phyloP scores from a whole-genome alignment of 2,113 vertebrate genomes.

The Lanius ludovicianus region DNA sequence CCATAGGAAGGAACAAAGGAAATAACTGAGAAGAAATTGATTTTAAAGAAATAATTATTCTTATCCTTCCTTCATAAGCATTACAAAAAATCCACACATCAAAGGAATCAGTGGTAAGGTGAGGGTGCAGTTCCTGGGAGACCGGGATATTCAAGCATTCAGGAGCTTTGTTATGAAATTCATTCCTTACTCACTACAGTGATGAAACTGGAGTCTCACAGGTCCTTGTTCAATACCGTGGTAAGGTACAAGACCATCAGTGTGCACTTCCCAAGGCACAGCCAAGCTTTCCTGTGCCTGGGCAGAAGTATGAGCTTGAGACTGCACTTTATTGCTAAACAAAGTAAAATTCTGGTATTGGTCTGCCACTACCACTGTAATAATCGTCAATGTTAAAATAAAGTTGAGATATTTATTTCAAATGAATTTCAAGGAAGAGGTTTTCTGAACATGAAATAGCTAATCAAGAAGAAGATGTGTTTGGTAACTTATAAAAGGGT shows the following conservation, averaged over 20 bases:
- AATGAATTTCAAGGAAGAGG: background rate
- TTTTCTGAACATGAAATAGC: constrained; percentile 9
- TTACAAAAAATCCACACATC: accelerated
- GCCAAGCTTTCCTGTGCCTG: background rate
- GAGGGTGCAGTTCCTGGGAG: background rate
- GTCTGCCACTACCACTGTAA: background rate
- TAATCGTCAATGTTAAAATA: background rate
- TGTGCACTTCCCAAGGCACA: background rate
- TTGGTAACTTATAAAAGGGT: background rate
- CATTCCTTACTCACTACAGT: background rate
- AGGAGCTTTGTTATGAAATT: background rate
- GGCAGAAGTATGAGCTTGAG: background rate
- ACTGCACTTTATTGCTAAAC: background rate
- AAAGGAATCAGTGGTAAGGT: accelerated
- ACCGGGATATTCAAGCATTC: background rate
- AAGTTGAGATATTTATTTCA: background rate
- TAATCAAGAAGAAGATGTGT: constrained; percentile 13
- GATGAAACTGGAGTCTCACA: background rate
- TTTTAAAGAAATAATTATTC: background rate
- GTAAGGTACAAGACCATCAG: background rate
- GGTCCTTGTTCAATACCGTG: background rate
- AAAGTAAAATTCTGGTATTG: background rate
- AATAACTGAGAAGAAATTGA: background rate
- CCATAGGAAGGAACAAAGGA: background rate
- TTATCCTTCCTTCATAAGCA: background rate